phyloP scores from a whole-genome alignment of 1,140 invertebrate genomes.

The Orchestia grillus region DNA sequence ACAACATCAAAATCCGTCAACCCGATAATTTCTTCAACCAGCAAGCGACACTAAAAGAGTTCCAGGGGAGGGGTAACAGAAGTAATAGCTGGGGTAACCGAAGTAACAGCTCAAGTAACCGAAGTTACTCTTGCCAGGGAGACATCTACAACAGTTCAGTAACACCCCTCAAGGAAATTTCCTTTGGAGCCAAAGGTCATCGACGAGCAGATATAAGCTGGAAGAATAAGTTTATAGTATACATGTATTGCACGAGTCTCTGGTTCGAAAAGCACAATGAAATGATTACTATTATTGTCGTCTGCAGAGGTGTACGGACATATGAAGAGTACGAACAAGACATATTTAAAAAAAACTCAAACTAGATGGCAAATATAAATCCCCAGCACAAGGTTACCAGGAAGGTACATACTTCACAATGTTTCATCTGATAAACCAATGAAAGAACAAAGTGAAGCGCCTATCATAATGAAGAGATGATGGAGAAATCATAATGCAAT shows the following conservation, averaged over 20 bases:
- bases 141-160: not conserved
- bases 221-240: not conserved
- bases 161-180: not conserved
- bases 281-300: not conserved
- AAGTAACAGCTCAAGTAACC: too few species aligned
- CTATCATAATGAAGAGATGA: not conserved
- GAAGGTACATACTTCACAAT: not conserved
- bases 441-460: not conserved
- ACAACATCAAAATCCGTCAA: not conserved
- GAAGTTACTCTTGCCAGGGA: too few species aligned
- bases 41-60: not conserved
- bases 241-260: not conserved
- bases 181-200: not conserved
- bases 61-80: too few species aligned
- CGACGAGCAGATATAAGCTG: not conserved
- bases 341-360: not conserved
- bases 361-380: not conserved
- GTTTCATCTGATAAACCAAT: not conserved
- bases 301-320: not conserved
- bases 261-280: not conserved
- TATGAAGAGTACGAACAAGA: not conserved
- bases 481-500: not conserved
- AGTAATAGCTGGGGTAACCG: too few species aligned
- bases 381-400: too few species aligned
- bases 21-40: not conserved